Evolutionary conservation across 2,113 vertebrate genomes (phyloP), one percentile per base, ranked within the genome.

Genomic region (Oenanthe melanoleuca): DNA sequence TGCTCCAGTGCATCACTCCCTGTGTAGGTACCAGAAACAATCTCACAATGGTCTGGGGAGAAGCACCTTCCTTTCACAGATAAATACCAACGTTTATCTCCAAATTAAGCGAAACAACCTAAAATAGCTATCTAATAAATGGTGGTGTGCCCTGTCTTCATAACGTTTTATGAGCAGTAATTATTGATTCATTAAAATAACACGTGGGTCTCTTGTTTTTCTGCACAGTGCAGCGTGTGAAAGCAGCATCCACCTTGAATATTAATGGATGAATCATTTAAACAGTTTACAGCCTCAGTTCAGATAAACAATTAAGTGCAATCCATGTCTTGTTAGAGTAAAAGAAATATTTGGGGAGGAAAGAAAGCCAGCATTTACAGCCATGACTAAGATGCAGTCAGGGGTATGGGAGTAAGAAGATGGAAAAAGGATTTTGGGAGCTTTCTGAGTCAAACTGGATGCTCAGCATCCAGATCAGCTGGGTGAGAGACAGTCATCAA

Each of bases 151-250:
- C 16, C 3, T 38, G 69, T 11, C 74, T 40, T 80, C 34, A 13
- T 24, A 82, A 42, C 12, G 23, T 72, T 95, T 91, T 69, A 69
- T 87, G 29, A 88, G 38, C 45, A 55, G 81, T 47, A 81, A 88
- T 91, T 89, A 75, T 26, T 20, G 37, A 65, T 45, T 74, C 72
- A 87, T 81, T 87, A 78, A 81, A 92, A 57, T 49, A 64, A 44
- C 65, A 6, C 8, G 12, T 38, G 23, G 7, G 5, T 28, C 57
- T 78, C 80, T 64, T 75, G 28, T 34, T 95, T 75, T 92, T 80
- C 59, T 0, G 0, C 44, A 24, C 28, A 38, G 63, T 18, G 29
- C 14, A 75, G 53, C 0, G 0, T 38, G 52, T 11, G 59, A 73
- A 86, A 91, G 85, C 38, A 47, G 44, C 74, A 86, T 16, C 52